Percentiles rank a stretch among this genome's conserved stretches.
Evolutionary conservation across 2,113 vertebrate genomes (phyloP).

Genomic region (Rutilus rutilus): DNA sequence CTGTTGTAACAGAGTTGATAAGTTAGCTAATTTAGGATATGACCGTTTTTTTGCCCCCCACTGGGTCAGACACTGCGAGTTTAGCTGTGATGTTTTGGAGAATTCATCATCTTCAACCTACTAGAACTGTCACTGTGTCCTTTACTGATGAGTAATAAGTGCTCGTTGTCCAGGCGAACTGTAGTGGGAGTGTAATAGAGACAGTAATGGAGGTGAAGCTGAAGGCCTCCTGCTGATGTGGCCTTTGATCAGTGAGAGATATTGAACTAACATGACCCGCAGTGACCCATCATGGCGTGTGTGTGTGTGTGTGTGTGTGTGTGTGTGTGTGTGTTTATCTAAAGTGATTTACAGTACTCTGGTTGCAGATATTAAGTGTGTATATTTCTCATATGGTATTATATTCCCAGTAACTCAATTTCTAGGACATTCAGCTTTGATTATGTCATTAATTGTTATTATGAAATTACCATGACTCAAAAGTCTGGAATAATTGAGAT

Average conservation of each 20-base stretch:
- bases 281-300: not conserved
- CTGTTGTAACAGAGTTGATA: not conserved
- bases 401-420: no score
- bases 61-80: not conserved
- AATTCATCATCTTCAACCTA: not conserved
- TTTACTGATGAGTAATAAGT: not conserved
- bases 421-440: no score
- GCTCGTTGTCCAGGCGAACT: not conserved
- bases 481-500: no score
- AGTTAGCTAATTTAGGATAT: not conserved
- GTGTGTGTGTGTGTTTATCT: not conserved
- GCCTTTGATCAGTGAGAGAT: not conserved
- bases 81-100: not conserved
- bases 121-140: not conserved
- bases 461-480: no score
- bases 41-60: not conserved
- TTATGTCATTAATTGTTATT: no score
- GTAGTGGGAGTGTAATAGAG: not conserved
- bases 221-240: constrained; percentile 1
- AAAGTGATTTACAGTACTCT: not conserved
- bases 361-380: no score
- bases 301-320: not conserved
- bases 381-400: no score
- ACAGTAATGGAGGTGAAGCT: not conserved
- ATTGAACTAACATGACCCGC: not conserved